These are phyloP conservation scores for Hypanus sabinus DNA, from an alignment of 2,113 vertebrate genomes.

Conservation along the genomic window DNA sequence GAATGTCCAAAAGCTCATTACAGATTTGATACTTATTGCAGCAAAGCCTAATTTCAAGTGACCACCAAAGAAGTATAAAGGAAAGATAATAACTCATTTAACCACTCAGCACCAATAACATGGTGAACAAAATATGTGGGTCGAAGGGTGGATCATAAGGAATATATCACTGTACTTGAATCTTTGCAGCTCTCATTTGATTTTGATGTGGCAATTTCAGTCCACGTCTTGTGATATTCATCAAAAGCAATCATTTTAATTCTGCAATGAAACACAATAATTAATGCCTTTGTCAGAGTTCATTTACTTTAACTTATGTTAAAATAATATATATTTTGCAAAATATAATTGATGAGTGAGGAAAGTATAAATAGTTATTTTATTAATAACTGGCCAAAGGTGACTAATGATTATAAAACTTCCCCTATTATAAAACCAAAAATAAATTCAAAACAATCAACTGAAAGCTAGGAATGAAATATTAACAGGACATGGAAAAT, in stretches of 20 bases:
- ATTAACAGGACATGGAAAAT: neutral
- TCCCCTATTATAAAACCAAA: neutral
- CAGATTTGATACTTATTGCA: neutral
- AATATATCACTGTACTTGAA: constrained; percentile 43
- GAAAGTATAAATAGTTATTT: neutral
- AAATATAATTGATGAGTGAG: neutral
- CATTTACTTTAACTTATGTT: neutral
- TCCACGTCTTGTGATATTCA: constrained; percentile 48
- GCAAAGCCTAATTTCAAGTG: neutral
- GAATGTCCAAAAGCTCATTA: neutral
- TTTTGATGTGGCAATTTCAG: constrained; percentile 47
- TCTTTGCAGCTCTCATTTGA: constrained; percentile 39
- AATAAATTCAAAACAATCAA: neutral
- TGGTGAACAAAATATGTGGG: neutral
- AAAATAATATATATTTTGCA: neutral
- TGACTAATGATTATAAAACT: neutral
- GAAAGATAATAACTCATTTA: neutral
- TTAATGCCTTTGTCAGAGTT: neutral
- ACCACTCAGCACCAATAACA: neutral
- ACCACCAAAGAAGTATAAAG: neutral
- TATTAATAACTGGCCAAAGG: neutral
- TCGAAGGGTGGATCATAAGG: neutral
- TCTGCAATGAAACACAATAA: constrained; percentile 43
- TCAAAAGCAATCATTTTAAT: constrained; percentile 47
- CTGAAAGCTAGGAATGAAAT: neutral